Evolutionary conservation across 2,113 vertebrate genomes (phyloP).

Genomic region (Fregetta grallaria): DNA sequence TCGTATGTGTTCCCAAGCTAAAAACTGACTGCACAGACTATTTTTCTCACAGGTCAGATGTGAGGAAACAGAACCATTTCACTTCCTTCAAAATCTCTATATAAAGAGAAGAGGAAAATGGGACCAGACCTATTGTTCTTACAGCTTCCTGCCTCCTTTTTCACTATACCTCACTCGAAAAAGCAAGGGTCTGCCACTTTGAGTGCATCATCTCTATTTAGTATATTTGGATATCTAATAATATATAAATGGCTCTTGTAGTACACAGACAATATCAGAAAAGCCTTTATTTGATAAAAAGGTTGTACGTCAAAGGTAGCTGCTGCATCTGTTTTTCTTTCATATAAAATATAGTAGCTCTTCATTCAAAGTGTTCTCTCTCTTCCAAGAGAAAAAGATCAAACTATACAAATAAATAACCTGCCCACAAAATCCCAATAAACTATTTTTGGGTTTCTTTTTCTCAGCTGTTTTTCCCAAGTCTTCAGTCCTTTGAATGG

Average conservation of each 20-base stretch:
- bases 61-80: constrained; percentile 50
- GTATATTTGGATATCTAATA: neutral
- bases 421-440: neutral
- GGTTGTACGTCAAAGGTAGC: neutral
- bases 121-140: constrained; percentile 59
- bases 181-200: neutral
- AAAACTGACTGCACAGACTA: constrained; percentile 6
- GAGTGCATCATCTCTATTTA: neutral
- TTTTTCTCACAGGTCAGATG: constrained; percentile 58
- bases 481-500: neutral
- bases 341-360: neutral
- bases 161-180: neutral
- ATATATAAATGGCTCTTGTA: neutral
- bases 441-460: neutral
- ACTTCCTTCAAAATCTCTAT: constrained; percentile 51
- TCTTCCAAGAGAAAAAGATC: neutral
- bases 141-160: constrained; percentile 41
- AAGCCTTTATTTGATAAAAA: neutral
- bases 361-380: neutral
- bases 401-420: neutral
- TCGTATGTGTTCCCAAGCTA: constrained; percentile 40
- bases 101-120: constrained; percentile 53
- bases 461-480: neutral
- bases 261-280: neutral
- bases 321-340: neutral